Evolutionary conservation across 2,797 vertebrate genomes (phyloP), one percentile per base, ranked within the genome.

Genomic region (Acanthopagrus latus): DNA sequence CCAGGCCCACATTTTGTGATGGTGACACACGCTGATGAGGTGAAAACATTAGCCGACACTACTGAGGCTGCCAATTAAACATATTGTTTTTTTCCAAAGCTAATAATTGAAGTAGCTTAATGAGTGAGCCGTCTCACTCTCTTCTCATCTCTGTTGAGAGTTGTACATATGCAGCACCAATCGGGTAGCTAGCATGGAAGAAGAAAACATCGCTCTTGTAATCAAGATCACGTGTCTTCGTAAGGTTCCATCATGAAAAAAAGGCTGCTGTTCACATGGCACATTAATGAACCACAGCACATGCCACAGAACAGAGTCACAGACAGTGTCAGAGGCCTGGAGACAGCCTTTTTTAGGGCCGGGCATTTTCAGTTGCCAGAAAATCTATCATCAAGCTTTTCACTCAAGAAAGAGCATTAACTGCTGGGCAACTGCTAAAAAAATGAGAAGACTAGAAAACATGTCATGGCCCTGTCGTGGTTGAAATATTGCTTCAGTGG

Each of bases 191-290:
- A 33, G 29, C 29, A 33, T 33, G 29, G 6, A 33, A 47, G 12
- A 62, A 57, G 12, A 17, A 74, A 44, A 50, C 11, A 18, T 4
- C 1, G 3, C 23, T 48, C 29, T 57, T 20, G 18, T 41, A 16
- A 47, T 55, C 48, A 25, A 29, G 23, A 74, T 38, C 27, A 64
- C 64, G 10, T 59, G 48, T 71, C 47, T 13, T 52, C 66, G 5
- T 4, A 48, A 56, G 13, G 8, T 58, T 57, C 17, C 8, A 41
- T 47, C 16, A 46, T 46, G 20, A 52, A 52, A 8, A 52, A 52
- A 8, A 51, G 51, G 23, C 33, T 74, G 23, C 55, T 4, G 4
- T 69, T 47, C 14, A 65, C 14, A 51, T 29, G 52, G 27, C 48
- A 52, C 25, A 55, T 27, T 2, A 48, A 64, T 7, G 4, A 6